Evolutionary conservation across 2,888 invertebrate species (phyloP).

Genomic region (Nasonovia ribisnigri): DNA sequence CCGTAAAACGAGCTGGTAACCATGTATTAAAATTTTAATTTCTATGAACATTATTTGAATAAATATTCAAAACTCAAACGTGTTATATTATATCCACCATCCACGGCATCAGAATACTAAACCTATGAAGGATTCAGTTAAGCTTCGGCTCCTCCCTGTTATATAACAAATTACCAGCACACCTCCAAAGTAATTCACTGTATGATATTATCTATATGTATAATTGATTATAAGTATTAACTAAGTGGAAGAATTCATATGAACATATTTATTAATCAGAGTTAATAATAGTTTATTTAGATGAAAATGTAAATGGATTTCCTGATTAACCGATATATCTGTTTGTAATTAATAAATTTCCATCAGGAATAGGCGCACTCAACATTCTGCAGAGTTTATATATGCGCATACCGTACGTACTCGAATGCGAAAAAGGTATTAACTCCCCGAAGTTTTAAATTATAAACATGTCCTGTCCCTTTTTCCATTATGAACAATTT

Average conservation of each 20-base stretch:
- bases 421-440: conserved; percentile 22
- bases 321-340: conserved; percentile 26
- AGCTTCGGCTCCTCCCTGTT: background rate
- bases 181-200: background rate
- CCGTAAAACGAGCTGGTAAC: too few species aligned
- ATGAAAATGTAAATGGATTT: conserved; percentile 43
- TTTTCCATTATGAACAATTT: background rate
- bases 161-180: background rate
- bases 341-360: conserved; percentile 41
- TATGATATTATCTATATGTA: background rate
- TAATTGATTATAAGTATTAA: background rate
- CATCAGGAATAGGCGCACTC: background rate
- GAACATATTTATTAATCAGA: background rate
- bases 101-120: too few species aligned
- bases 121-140: too few species aligned
- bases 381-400: background rate
- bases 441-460: conserved; percentile 24
- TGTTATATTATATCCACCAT: too few species aligned
- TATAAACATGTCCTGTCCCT: conserved; percentile 27
- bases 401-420: background rate
- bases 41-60: too few species aligned
- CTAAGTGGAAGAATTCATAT: background rate
- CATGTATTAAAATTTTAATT: too few species aligned
- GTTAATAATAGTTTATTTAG: background rate
- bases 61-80: too few species aligned